Evolutionary conservation across 2,888 invertebrate genomes (phyloP), one percentile per base, ranked within the genome.

Genomic region (Tridacna crocea): DNA sequence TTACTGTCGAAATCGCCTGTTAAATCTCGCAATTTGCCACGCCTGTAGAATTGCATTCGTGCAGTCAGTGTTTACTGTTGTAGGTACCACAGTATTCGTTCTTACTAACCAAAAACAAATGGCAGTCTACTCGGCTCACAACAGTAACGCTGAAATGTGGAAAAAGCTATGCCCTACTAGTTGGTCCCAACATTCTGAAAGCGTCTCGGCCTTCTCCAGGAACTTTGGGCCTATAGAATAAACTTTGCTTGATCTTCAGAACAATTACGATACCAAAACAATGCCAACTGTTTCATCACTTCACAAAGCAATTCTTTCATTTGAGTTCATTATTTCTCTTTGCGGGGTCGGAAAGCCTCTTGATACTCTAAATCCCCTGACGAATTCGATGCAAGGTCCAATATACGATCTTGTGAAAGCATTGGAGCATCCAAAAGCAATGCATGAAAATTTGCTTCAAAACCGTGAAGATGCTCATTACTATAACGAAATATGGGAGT

Each of bases 21-120:
- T 75, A 13, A 80, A 76, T 63, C 65, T 76, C 24, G 80, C 80
- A 2, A 80, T 80, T 15, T 80, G 75, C 47, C 80, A 75, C 61
- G 65, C 63, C 0, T 79, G 75, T 26, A 65, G 47, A 58, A 70
- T 68, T 27, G 58, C 68, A 4, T 76, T 80, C 51, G 75, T 76
- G 10, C 51, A 65, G 55, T 51, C 72, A 17, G 72, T 76, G 76
- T 76, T 80, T 22, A 75, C 61, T 13, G 46, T 70, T 68, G 75
- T 79, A 26, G 75, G 70, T 13, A 75, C 68, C 47, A 72, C 48
- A 8, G 27, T 79, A n/a, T 75, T 51, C n/a, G 73, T 79, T 27
- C 26, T 75, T 2, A 75, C 61, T 60, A 75, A 58, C 19, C 74
- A 48, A 27, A 75, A 79, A 60, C 11, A 15, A 15, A 11, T 51